A percentile compares a stretch with the other conserved stretches of the same genome.
phyloP scores from a whole-genome alignment of 2,113 vertebrate genomes.

The Carassius gibelio region DNA sequence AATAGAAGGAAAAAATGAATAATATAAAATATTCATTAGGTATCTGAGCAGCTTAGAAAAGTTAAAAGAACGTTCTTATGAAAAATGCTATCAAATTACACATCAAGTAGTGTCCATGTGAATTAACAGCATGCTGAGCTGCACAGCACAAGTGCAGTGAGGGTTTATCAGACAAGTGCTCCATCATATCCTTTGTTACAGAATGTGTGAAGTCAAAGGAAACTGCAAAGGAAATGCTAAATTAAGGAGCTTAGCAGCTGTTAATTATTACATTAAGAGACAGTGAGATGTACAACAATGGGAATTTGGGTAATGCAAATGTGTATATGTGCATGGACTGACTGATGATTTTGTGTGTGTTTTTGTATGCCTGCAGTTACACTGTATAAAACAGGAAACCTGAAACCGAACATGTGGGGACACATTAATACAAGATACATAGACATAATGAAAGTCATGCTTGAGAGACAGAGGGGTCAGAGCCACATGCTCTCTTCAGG shows the following conservation, averaged over 20 bases:
- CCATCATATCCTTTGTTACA: conserved; percentile 42
- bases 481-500: conserved; percentile 57
- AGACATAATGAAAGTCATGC: conserved; percentile 54
- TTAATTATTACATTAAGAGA: conserved; percentile 44
- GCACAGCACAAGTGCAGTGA: conserved; percentile 57
- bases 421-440: conserved; percentile 51
- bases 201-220: conserved; percentile 35
- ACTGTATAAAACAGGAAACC: conserved; percentile 43
- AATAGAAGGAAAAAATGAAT: neutral
- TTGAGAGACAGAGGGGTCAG: conserved; percentile 55
- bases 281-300: conserved; percentile 48
- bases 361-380: conserved; percentile 26
- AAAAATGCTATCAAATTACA: neutral
- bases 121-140: conserved; percentile 87
- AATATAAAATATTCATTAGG: neutral
- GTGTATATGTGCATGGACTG: conserved; percentile 34
- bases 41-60: neutral
- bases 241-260: conserved; percentile 52
- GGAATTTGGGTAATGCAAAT: conserved; percentile 19
- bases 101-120: conserved; percentile 83
- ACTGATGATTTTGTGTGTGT: conserved; percentile 31
- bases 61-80: neutral
- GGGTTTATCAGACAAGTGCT: conserved; percentile 46
- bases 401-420: conserved; percentile 33
- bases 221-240: conserved; percentile 44